These are phyloP conservation scores for Synanthedon formicaeformis DNA, from an alignment of 2,888 invertebrate genomes.

Conservation along the genomic window DNA sequence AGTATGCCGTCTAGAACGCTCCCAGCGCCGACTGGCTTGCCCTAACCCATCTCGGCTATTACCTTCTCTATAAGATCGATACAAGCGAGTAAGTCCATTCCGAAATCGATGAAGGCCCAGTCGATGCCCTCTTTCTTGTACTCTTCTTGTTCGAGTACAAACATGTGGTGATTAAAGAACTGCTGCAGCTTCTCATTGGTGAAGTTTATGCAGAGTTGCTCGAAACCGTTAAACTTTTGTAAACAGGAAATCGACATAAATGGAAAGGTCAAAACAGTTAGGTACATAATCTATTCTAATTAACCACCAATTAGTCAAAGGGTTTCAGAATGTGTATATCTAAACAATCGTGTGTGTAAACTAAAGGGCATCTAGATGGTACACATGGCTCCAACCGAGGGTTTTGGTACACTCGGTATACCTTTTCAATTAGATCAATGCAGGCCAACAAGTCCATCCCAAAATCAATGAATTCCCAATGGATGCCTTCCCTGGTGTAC, in stretches of 20 bases:
- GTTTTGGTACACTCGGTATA: conserved; percentile 60
- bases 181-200: conserved; percentile 98
- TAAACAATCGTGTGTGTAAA: conserved; percentile 1
- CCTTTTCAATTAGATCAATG: conserved; percentile 99
- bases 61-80: conserved; percentile 96
- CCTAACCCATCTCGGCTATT: conserved; percentile 42
- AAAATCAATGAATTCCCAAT: conserved; percentile 99
- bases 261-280: conserved; percentile 30
- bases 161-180: conserved; percentile 99
- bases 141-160: conserved; percentile 97
- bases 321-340: neutral
- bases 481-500: conserved; percentile 96
- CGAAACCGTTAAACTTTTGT: conserved; percentile 91
- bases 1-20: conserved; percentile 22
- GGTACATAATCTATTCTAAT: conserved; percentile 13
- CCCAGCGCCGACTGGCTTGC: conserved; percentile 29
- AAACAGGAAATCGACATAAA: conserved; percentile 41
- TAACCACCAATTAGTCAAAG: neutral
- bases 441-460: conserved; percentile 99
- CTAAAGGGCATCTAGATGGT: conserved; percentile 14
- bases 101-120: conserved; percentile 97
- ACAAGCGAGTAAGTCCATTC: conserved; percentile 95
- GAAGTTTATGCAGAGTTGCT: conserved; percentile 98
- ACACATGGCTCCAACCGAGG: conserved; percentile 22
- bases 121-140: conserved; percentile 94